Conservation (phyloP, 2,888 invertebrate species). For the Pristionchus exspectatus region DNA sequence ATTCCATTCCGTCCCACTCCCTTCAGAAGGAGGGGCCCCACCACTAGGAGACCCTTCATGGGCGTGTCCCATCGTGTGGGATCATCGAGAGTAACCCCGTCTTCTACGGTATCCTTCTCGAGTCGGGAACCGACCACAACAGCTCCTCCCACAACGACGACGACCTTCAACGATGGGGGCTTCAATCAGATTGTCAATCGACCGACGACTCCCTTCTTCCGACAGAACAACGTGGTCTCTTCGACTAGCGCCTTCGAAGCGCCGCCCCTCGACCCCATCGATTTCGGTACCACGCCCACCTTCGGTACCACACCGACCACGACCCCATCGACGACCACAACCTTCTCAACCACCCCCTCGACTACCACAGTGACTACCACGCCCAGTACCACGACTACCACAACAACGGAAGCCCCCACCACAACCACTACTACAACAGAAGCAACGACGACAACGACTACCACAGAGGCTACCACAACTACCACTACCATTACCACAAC, state of each 20-base stretch:
- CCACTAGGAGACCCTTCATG: not conserved
- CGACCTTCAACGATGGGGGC: not conserved
- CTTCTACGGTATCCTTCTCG: not conserved
- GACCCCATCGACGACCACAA: not conserved
- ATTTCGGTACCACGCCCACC: conserved; percentile 35
- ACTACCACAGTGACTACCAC: conserved; percentile 35
- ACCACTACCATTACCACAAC: conserved; percentile 54
- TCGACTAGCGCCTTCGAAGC: conserved; percentile 28
- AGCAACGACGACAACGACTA: conserved; percentile 53
- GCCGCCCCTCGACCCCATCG: conserved; percentile 32
- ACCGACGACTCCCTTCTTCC: not conserved
- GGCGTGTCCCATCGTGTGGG: conserved; percentile 6
- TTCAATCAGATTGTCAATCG: conserved; percentile 2
- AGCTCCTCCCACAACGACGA: not conserved
- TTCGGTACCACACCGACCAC: conserved; percentile 35
- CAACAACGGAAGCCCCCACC: conserved; percentile 29
- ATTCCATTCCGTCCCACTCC: conserved; percentile 38
- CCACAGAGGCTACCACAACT: conserved; percentile 53
- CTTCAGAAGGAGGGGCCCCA: not conserved
- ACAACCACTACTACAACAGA: conserved; percentile 56
- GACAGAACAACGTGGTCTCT: not conserved
- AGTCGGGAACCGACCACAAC: not conserved
- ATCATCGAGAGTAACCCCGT: not conserved
- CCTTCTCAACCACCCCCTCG: conserved; percentile 17
- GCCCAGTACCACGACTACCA: conserved; percentile 50